A percentile compares a stretch with the other conserved stretches of the same genome.
These are phyloP conservation scores for Chlorocebus sabaeus DNA, from an alignment of 2,113 vertebrate genomes.

Conservation along the genomic window DNA sequence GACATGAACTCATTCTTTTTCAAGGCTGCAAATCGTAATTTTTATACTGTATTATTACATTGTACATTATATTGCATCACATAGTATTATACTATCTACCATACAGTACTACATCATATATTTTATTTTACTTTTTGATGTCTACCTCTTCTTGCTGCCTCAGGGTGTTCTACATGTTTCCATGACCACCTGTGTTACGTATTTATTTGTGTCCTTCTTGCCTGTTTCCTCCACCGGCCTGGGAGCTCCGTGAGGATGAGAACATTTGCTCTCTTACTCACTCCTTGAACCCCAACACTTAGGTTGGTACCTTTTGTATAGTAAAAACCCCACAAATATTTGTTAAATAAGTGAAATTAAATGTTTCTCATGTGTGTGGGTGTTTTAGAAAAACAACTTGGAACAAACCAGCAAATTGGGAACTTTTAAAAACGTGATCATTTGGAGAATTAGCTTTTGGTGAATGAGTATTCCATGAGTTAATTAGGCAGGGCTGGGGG, in stretches of 20 bases:
- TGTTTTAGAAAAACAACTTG: not conserved
- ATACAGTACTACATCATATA: fast-evolving
- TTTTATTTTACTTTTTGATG: not conserved
- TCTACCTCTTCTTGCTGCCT: not conserved
- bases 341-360: not conserved
- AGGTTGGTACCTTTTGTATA: not conserved
- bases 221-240: not conserved
- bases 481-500: not conserved
- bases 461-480: not conserved
- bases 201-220: not conserved
- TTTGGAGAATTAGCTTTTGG: not conserved
- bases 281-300: not conserved
- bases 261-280: not conserved
- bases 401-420: not conserved
- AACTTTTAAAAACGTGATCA: not conserved
- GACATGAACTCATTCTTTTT: too few species aligned
- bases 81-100: not conserved
- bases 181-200: too few species aligned
- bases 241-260: not conserved
- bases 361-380: not conserved
- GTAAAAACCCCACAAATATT: not conserved
- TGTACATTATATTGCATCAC: not conserved
- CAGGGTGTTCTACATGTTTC: not conserved
- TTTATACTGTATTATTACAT: not conserved
- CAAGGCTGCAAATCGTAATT: too few species aligned